Evolutionary conservation across 2,888 invertebrate species (phyloP).

Genomic region (Saturnia pavonia): DNA sequence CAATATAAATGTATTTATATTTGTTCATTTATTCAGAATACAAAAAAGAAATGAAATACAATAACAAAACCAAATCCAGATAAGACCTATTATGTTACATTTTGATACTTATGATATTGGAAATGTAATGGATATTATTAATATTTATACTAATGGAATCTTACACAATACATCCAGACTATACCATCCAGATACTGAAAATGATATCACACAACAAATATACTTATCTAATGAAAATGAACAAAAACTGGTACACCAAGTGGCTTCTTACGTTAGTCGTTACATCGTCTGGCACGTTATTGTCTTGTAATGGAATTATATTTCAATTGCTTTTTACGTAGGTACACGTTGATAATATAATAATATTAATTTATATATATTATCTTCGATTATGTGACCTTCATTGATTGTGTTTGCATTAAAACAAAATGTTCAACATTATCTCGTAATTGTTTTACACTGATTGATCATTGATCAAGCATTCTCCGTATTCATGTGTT

Average conservation of each 20-base stretch:
- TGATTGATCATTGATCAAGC: not conserved
- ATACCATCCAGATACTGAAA: constrained; percentile 7
- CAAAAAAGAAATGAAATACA: constrained; percentile 20
- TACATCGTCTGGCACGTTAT: constrained; percentile 24
- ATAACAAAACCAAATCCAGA: not conserved
- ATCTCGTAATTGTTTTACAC: not conserved
- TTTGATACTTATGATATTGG: constrained; percentile 2
- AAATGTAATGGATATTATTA: not conserved
- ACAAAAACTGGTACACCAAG: constrained; percentile 46
- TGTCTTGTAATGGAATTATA: not conserved
- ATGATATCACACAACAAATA: constrained; percentile 40
- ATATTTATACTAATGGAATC: not conserved
- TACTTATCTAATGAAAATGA: constrained; percentile 59
- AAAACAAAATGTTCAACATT: not conserved
- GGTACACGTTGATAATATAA: constrained; percentile 7
- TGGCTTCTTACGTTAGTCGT: constrained; percentile 37
- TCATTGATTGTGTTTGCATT: not conserved
- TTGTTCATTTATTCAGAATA: not conserved
- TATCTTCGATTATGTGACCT: not conserved
- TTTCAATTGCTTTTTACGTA: constrained; percentile 16
- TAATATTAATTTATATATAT: constrained; percentile 14
- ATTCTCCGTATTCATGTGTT: not conserved
- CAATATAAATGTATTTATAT: not conserved
- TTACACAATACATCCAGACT: constrained; percentile 11
- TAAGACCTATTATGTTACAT: not conserved